phyloP scores from a whole-genome alignment of 30 jellyfish, hydroid and myxozoan genomes.

The Cassiopea xamachana region DNA sequence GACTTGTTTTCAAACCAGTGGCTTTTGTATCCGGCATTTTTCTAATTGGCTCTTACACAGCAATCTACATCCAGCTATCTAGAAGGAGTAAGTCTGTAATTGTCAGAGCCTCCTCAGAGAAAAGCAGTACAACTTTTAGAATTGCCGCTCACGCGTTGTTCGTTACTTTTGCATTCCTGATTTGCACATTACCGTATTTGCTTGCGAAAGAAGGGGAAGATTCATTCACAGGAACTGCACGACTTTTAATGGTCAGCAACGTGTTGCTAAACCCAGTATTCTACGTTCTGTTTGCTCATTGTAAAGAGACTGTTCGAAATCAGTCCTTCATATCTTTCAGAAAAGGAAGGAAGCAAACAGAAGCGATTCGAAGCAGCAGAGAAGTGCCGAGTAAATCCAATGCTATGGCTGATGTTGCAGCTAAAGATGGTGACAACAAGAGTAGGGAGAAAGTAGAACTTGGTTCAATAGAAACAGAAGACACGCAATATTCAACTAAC shows the following conservation, averaged over 20 bases:
- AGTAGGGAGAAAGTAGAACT: too few species aligned
- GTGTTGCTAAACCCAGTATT: slow-evolving; percentile 13
- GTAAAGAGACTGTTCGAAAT: background rate
- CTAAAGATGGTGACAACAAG: too few species aligned
- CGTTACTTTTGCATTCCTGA: slow-evolving; percentile 5
- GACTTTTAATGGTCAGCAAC: background rate
- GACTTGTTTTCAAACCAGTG: background rate
- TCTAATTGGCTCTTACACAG: background rate
- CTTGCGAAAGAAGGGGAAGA: background rate
- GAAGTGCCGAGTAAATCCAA: background rate
- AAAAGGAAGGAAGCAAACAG: background rate
- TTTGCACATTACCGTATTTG: slow-evolving; percentile 7
- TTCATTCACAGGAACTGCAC: background rate
- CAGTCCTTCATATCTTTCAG: background rate
- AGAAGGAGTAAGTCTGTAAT: background rate
- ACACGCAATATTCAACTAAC: too few species aligned
- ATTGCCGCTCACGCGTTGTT: background rate
- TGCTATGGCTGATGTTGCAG: too few species aligned
- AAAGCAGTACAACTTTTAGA: background rate
- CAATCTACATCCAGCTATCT: slow-evolving; percentile 21
- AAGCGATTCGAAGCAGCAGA: background rate
- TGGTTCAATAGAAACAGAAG: too few species aligned
- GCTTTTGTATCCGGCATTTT: background rate
- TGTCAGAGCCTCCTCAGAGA: background rate
- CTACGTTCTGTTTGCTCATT: slow-evolving; percentile 7